Evolutionary conservation across 2,797 vertebrate species (phyloP), one percentile per base, ranked within the genome.

Genomic region (Buphagus erythrorhynchus): DNA sequence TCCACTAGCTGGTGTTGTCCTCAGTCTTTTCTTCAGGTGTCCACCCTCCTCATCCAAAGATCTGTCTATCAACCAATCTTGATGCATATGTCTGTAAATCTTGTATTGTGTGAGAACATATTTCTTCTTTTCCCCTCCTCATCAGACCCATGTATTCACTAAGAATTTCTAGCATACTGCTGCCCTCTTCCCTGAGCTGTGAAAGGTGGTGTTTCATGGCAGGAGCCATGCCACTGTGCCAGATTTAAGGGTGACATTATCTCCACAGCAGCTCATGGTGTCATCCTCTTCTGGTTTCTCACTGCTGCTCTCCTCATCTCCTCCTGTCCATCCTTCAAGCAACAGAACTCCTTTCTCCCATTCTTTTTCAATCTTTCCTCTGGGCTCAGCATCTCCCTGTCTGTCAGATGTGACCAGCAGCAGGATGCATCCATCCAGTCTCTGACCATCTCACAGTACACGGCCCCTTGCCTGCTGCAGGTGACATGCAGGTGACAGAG

Each of bases 391-490:
- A 2, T 11, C 46, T 91, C 15, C 19, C 35, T 66, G 29, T 26
- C 38, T 91, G n/a, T 38, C 51, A 46, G 36, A 16, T 28, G 52
- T 54, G 38, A 54, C 9, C 38, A 80, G 35, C 6, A 25, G 29
- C 46, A 69, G 55, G 16, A 57, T 10, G 13, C 45, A 20, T 57
- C 49, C 31, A 6, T 8, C 31, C 13, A 49, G 15, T 14, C 38
- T 80, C 55, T 58, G 51, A 5, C 25, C 24, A 24, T 54, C 36
- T 46, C 61, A 31, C 29, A 68, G 49, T 5, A 26, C 28, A 10
- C 0, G 0, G 16, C 8, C 10, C 40, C 24, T 5, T 6, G 6
- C 33, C 58, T 78, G 45, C 58, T 75, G 36, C 71, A 81, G 48
- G 9, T 0, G 4, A 12, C 1, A 1, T 40, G n/a, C 31, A 40